Evolutionary conservation across 2,113 vertebrate species (phyloP).

Genomic region (Serinus canaria): DNA sequence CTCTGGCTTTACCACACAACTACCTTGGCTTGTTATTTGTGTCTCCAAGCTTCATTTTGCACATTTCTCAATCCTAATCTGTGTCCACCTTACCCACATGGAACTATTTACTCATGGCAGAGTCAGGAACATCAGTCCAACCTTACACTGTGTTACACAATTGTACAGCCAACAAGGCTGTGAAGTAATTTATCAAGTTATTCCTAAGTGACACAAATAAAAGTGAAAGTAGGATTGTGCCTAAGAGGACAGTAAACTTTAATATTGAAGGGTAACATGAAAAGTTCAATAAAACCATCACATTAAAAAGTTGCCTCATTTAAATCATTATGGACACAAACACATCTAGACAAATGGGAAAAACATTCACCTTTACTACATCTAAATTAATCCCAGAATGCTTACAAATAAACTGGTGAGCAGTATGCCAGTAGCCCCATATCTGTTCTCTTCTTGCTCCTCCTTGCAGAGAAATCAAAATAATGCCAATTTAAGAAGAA

Average conservation of each 20-base stretch:
- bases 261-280: neutral
- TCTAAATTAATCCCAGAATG: neutral
- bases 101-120: neutral
- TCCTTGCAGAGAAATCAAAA: neutral
- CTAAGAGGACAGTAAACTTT: neutral
- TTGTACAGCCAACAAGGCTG: neutral
- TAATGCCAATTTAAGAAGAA: neutral
- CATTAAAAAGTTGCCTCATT: neutral
- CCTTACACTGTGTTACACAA: neutral
- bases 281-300: neutral
- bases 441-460: neutral
- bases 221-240: neutral
- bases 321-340: neutral
- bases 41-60: neutral
- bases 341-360: neutral
- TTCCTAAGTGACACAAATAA: neutral
- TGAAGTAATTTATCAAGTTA: neutral
- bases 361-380: neutral
- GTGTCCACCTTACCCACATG: neutral
- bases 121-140: neutral
- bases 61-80: neutral
- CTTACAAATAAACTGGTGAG: neutral
- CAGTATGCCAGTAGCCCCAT: neutral
- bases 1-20: neutral
- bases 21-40: neutral